Base-by-base conservation (phyloP, 1,140 invertebrate genomes). In the Platyscapa corneri region DNA sequence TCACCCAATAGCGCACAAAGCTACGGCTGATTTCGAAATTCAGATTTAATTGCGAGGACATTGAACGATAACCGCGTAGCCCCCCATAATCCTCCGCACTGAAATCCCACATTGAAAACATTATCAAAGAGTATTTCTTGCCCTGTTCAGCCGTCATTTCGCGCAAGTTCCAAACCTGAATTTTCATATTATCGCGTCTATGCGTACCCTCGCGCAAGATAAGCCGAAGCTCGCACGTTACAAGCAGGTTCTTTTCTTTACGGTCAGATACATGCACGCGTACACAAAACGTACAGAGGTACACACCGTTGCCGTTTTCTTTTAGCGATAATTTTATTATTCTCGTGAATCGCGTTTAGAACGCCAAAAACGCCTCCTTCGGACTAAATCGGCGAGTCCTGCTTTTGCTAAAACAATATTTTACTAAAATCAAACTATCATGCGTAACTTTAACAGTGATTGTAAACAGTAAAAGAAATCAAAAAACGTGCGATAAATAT, bases 171-270 rank as follows among this genome's bases (percentile, higher is more conserved):
- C 1, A 56, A 77, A 72, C 76, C 76, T 79, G 65, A 80, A 87
- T 88, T 87, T 87, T 56, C 82, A 87, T 86, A 70, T 88, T 83
- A 87, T 85, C 83, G 83, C 83, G 42, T 32, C 12, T 37, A 60
- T 42, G 39, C 60, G 1, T 32, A 2, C 64, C 39, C n/a, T 72
- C n/a, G 83, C 46, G 32, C 67, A 32, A n/a, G 82, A 78, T 84
- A 84, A 84, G 75, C 8, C 46, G 30, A 53, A 46, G 27, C 65
- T 83, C 53, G 46, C 74, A 34, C 30, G 27, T 30, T 83, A 16
- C 46, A 18, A 60, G 56, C 75, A 65, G 42, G 82, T 77, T 78
- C 56, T 76, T 78, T 78, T 60, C 39, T 77, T 67, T 30, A 42
- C 67, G 27, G 39, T 23, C 82, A 49, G n/a, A 65, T 27, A 75